Evolutionary conservation across 2,113 vertebrate species (phyloP).

Genomic region (Pangasianodon hypophthalmus): DNA sequence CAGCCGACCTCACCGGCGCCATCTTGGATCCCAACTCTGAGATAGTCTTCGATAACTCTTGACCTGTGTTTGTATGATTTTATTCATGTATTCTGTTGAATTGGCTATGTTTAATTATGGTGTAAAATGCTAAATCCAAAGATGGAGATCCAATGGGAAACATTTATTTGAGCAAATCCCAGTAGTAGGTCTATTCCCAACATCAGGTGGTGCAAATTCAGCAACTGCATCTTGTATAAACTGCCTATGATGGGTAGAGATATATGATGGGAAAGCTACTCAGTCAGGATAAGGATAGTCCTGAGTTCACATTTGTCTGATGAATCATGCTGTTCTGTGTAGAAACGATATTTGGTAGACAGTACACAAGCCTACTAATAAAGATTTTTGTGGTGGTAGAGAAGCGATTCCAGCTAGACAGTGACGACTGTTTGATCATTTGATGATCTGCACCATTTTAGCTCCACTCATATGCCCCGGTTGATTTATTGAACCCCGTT

Average conservation of each 20-base stretch:
- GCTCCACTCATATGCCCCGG: neutral
- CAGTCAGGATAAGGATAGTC: neutral
- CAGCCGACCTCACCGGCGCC: neutral
- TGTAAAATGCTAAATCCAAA: neutral
- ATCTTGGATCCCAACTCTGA: neutral
- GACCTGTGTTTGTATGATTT: neutral
- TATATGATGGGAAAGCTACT: neutral
- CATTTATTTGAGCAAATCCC: neutral
- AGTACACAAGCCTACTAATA: neutral
- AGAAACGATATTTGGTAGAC: neutral
- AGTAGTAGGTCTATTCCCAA: neutral
- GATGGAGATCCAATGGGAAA: neutral
- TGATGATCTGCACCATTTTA: neutral
- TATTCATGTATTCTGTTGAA: neutral
- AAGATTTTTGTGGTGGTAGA: too few species aligned
- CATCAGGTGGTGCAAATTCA: neutral
- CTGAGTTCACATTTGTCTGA: neutral
- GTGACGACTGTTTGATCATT: neutral
- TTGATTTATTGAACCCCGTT: slow-evolving; percentile 65
- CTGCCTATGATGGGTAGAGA: neutral
- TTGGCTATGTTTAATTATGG: neutral
- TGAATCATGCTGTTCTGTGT: neutral
- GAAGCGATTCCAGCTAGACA: neutral
- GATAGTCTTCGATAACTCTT: neutral
- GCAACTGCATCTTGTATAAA: neutral